Percentiles rank a stretch among this genome's conserved stretches.
Conservation (phyloP, 1,140 invertebrate genomes). For the Drosophila sechellia region DNA sequence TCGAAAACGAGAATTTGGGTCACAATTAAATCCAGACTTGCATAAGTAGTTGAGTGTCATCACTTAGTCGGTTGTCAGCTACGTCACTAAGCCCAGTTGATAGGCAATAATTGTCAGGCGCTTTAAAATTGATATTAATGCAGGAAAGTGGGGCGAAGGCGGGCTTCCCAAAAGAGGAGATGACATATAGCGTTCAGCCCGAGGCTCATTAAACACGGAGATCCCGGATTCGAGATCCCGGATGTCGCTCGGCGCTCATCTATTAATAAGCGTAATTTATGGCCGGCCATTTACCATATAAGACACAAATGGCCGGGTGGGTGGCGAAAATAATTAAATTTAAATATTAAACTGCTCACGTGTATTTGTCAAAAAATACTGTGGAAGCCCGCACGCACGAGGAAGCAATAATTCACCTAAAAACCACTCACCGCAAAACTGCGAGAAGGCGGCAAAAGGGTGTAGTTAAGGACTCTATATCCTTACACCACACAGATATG, state of each 20-base stretch:
- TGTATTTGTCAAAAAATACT: slow-evolving; percentile 71
- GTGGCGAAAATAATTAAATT: slow-evolving; percentile 75
- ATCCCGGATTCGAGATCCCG: slow-evolving; percentile 24
- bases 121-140: slow-evolving; percentile 62
- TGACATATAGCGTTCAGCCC: slow-evolving; percentile 36
- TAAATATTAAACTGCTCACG: slow-evolving; percentile 79
- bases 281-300: slow-evolving; percentile 60
- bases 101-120: slow-evolving; percentile 58
- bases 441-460: slow-evolving; percentile 13
- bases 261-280: slow-evolving; percentile 78
- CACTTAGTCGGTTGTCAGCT: slow-evolving; percentile 64
- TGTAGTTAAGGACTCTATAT: slow-evolving; percentile 7
- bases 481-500: slow-evolving; percentile 11
- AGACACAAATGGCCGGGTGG: slow-evolving; percentile 25
- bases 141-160: not conserved
- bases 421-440: slow-evolving; percentile 54
- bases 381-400: slow-evolving; percentile 56
- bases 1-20: not conserved
- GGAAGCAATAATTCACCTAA: slow-evolving; percentile 59
- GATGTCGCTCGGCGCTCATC: slow-evolving; percentile 49
- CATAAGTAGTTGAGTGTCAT: slow-evolving; percentile 62
- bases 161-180: slow-evolving; percentile 1
- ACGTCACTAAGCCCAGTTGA: slow-evolving; percentile 46
- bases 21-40: slow-evolving; percentile 17
- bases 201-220: slow-evolving; percentile 42